These are phyloP conservation scores for Tortricodes alternella DNA, from an alignment of 2,888 invertebrate species.

Conservation along the genomic window DNA sequence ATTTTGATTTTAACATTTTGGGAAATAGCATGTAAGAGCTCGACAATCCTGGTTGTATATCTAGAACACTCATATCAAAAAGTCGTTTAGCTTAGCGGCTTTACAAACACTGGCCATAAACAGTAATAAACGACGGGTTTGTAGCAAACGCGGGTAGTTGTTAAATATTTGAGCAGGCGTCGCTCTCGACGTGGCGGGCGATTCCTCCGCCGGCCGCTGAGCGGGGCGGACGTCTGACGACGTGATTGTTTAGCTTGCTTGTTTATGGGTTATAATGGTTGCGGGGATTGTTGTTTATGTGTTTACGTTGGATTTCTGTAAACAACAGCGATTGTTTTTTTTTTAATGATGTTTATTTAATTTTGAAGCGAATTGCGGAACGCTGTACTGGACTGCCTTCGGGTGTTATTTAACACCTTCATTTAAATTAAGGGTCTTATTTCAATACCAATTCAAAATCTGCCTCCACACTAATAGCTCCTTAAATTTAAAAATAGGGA, in stretches of 20 bases:
- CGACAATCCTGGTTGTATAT: no score
- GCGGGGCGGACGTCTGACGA: slow-evolving; percentile 52
- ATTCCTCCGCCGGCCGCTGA: slow-evolving; percentile 42
- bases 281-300: neutral
- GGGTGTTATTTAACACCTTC: no score
- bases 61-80: neutral
- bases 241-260: neutral
- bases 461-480: no score
- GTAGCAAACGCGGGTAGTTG: slow-evolving; percentile 67
- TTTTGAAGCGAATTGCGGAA: no score
- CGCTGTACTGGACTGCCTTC: no score
- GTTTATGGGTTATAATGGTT: neutral
- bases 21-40: no score
- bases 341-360: no score
- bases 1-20: no score
- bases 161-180: slow-evolving; percentile 75
- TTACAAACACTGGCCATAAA: slow-evolving; percentile 16
- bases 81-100: neutral
- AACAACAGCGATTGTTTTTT: neutral
- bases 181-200: slow-evolving; percentile 51
- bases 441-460: no score
- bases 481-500: no score
- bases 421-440: no score
- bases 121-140: slow-evolving; percentile 61
- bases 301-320: neutral